These are phyloP conservation scores for Platyscapa corneri DNA, from an alignment of 1,140 invertebrate species.

Conservation along the genomic window DNA sequence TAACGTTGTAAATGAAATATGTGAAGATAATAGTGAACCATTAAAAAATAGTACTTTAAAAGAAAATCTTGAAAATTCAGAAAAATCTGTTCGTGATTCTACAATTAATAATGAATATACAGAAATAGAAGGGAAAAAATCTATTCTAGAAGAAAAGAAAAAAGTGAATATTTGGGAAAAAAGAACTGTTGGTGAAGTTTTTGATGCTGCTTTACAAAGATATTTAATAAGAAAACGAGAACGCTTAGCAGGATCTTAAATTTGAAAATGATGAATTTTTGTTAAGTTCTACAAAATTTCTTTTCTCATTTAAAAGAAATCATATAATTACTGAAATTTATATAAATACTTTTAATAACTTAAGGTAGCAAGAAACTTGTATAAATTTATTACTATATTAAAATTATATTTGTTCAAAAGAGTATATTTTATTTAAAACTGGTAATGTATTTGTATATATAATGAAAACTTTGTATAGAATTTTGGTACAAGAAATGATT, in stretches of 20 bases:
- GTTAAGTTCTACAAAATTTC: neutral
- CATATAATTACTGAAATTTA: neutral
- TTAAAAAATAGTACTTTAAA: conserved; percentile 9
- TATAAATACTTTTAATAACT: neutral
- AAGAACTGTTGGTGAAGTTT: conserved; percentile 86
- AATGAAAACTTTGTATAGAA: neutral
- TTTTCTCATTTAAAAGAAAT: neutral
- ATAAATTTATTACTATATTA: neutral
- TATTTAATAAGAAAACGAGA: conserved; percentile 85
- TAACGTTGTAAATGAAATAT: conserved; percentile 21
- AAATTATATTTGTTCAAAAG: neutral
- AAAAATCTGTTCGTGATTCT: conserved; percentile 46
- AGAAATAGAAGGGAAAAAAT: conserved; percentile 44
- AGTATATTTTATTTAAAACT: neutral
- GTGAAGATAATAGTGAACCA: neutral
- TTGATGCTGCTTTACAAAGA: conserved; percentile 85
- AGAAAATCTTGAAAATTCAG: conserved; percentile 58
- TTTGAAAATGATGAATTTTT: neutral
- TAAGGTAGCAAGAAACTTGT: neutral
- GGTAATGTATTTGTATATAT: neutral
- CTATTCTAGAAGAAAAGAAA: conserved; percentile 58
- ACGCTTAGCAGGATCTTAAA: conserved; percentile 61
- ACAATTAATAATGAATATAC: conserved; percentile 41
- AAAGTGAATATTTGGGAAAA: conserved; percentile 88
- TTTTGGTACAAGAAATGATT: neutral